Evolutionary conservation across 2,888 invertebrate genomes (phyloP).

Genomic region (Thera obeliscata): DNA sequence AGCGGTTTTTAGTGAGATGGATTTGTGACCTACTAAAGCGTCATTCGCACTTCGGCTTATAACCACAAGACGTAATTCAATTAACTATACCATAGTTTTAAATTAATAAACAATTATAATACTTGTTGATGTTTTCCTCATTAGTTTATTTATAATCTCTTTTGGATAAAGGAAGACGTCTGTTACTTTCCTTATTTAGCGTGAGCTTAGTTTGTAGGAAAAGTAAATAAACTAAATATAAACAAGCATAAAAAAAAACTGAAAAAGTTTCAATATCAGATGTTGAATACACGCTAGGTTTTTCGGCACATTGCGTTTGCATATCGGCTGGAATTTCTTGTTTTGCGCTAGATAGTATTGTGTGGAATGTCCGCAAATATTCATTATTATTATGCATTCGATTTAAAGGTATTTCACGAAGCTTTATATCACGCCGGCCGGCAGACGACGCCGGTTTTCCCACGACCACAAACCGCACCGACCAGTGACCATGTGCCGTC

Average conservation of each 20-base stretch:
- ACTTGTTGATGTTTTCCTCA: not conserved
- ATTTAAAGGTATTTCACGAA: too few species aligned
- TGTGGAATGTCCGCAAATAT: too few species aligned
- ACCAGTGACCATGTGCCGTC: constrained; percentile 14
- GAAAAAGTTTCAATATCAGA: too few species aligned
- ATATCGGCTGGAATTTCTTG: too few species aligned
- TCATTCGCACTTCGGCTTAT: constrained; percentile 19
- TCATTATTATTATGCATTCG: too few species aligned
- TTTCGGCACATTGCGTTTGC: too few species aligned
- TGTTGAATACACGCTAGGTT: too few species aligned
- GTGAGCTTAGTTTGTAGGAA: not conserved
- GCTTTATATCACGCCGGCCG: not conserved
- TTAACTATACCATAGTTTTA: not conserved
- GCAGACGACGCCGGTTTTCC: not conserved
- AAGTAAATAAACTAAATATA: too few species aligned
- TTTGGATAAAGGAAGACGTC: not conserved
- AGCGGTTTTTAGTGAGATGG: constrained; percentile 6
- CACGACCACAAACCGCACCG: constrained; percentile 18
- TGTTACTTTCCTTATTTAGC: not conserved
- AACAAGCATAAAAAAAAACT: too few species aligned
- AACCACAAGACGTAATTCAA: constrained; percentile 21
- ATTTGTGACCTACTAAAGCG: constrained; percentile 18
- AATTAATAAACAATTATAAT: not conserved
- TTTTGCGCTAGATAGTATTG: too few species aligned
- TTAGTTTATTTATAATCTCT: not conserved